Evolutionary conservation across 2,797 vertebrate species (phyloP), one percentile per base, ranked within the genome.

Genomic region (Emys orbicularis): DNA sequence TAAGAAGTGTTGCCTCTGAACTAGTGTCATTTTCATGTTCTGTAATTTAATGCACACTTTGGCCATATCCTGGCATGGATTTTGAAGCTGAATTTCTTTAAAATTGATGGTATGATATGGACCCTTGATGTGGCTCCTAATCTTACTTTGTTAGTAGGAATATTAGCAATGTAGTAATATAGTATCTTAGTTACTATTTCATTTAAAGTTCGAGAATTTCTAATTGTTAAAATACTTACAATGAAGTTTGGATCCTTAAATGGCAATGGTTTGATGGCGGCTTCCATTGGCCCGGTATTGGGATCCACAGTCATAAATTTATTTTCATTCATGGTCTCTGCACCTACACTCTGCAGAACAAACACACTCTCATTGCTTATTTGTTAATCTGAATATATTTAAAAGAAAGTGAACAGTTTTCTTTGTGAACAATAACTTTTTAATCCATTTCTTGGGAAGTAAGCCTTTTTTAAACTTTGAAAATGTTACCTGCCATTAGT

Each of bases 211-310:
- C 90, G n/a, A 87, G 41, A 72, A 81, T 91, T 81, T 89, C 61
- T 74, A 19, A 29, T 84, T 72, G 81, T 81, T 95, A 83, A 91
- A 94, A 92, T 86, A 95, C 98, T 98, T 98, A 99, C 99, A 80
- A 99, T 98, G 89, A 99, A 99, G 65, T 98, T 98, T 41, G 98
- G 98, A 95, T 99, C 99, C 98, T 99, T 99, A 98, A 99, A 99
- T 2, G 99, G 98, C 52, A 99, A 98, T 0, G 98, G 98, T 89
- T 99, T 99, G 82, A 96, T 84, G 10, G 98, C 91, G 84, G 98
- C 97, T 93, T 99, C 99, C 92, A 98, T 83, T 76, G 97, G 95
- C 61, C 97, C 94, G 13, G 97, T 94, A 93, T 96, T 94, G 27
- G 97, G 96, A 80, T 99, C 99, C 52, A 95, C 96, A n/a, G 97